A percentile compares a stretch with the other conserved stretches of the same genome.
These are phyloP conservation scores for Sternotherus odoratus DNA, from an alignment of 2,797 vertebrate species.

Conservation along the genomic window DNA sequence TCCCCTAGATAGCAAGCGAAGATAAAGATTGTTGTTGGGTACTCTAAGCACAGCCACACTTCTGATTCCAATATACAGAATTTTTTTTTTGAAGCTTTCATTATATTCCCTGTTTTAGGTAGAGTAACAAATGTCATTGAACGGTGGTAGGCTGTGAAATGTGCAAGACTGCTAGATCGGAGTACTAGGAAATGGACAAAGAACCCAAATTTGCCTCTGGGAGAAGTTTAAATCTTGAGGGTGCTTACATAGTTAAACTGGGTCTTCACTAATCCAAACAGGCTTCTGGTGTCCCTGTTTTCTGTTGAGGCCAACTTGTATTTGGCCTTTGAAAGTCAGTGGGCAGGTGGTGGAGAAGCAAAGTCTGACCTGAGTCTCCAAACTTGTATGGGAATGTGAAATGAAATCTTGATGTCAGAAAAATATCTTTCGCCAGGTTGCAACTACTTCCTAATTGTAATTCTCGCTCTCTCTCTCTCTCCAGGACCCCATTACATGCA, in stretches of 20 bases:
- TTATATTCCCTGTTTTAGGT: neutral
- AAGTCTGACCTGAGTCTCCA: neutral
- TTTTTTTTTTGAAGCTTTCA: neutral
- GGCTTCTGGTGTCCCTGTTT: neutral
- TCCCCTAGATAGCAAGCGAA: neutral
- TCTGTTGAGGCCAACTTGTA: neutral
- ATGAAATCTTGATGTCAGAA: neutral
- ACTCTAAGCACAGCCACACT: neutral
- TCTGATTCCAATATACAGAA: neutral
- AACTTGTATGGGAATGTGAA: neutral
- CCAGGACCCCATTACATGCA: slow-evolving; percentile 93
- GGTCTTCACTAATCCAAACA: neutral
- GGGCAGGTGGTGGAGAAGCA: neutral
- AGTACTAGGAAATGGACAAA: neutral
- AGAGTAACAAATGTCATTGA: neutral
- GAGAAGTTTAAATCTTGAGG: neutral
- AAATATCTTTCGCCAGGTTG: neutral
- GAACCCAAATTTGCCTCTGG: neutral
- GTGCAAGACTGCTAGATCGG: neutral
- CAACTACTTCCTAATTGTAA: neutral
- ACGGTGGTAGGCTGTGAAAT: neutral
- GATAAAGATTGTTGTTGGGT: neutral
- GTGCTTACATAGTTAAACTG: neutral
- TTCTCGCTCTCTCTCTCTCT: neutral
- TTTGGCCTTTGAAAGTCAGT: neutral